These are phyloP conservation scores for Cosmia trapezina DNA, from an alignment of 2,888 invertebrate species.

Conservation along the genomic window DNA sequence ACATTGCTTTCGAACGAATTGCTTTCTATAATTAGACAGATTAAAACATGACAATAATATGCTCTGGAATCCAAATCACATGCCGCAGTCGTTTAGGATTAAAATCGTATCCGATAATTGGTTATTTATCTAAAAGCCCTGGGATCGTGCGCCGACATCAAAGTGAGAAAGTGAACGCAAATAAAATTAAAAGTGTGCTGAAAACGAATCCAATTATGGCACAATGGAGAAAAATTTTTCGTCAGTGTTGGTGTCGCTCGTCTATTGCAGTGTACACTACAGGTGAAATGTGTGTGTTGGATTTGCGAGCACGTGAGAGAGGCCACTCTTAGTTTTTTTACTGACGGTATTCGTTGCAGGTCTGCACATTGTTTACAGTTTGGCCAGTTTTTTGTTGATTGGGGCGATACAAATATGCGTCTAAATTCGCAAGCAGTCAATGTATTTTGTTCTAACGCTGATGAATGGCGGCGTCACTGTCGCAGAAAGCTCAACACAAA, in stretches of 20 bases:
- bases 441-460: conserved; percentile 25
- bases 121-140: conserved; percentile 86
- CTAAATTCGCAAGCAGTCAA: conserved; percentile 16
- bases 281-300: conserved; percentile 59
- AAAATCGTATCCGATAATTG: conserved; percentile 85
- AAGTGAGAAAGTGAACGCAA: conserved; percentile 83
- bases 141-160: conserved; percentile 80
- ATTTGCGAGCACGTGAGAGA: conserved; percentile 60
- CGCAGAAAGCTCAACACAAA: conserved; percentile 17
- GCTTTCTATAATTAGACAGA: conserved; percentile 61
- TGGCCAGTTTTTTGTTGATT: conserved; percentile 55
- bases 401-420: conserved; percentile 37
- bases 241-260: conserved; percentile 63
- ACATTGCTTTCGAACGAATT: conserved; percentile 35
- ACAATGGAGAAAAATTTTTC: conserved; percentile 78
- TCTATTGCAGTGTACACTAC: conserved; percentile 60
- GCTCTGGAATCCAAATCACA: conserved; percentile 73
- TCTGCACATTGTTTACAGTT: conserved; percentile 44
- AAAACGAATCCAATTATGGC: conserved; percentile 87
- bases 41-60: conserved; percentile 65
- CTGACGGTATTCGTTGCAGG: conserved; percentile 30
- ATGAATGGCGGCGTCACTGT: conserved; percentile 27
- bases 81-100: conserved; percentile 73
- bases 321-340: conserved; percentile 46
- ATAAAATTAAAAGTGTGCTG: conserved; percentile 86